Percentiles rank a stretch among this genome's conserved stretches.
These are phyloP conservation scores for Acrocephalus arundinaceus DNA, from an alignment of 2,113 vertebrate species.

Conservation along the genomic window DNA sequence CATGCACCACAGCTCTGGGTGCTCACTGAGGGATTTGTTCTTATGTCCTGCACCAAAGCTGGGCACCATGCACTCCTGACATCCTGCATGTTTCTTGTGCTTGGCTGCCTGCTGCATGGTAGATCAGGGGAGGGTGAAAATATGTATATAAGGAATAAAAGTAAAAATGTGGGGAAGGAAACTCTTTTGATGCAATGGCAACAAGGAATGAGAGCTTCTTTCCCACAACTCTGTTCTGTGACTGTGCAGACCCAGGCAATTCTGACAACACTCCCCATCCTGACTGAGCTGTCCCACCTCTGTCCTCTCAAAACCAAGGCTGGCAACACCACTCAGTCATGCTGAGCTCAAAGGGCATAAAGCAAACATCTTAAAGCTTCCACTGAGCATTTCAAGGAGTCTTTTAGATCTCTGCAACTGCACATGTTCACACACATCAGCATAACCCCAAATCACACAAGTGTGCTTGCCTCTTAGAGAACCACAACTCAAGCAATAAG, in stretches of 20 bases:
- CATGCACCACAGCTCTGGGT: neutral
- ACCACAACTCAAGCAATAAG: constrained; percentile 76
- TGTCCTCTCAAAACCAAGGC: neutral
- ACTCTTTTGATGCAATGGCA: fast-evolving
- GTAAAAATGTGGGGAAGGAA: neutral
- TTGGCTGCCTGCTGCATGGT: neutral
- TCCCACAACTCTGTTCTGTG: neutral
- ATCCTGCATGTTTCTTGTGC: neutral
- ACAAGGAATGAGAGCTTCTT: neutral
- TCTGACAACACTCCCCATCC: neutral
- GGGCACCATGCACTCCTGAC: fast-evolving
- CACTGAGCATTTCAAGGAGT: neutral
- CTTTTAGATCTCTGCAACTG: fast-evolving
- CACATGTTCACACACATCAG: fast-evolving
- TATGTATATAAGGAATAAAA: fast-evolving
- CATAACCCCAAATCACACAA: neutral
- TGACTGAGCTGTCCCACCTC: neutral
- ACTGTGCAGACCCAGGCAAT: neutral
- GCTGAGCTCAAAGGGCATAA: neutral
- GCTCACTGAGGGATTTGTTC: neutral
- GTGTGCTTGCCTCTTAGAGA: constrained; percentile 72
- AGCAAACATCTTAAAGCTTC: neutral
- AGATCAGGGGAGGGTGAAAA: neutral
- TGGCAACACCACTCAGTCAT: neutral
- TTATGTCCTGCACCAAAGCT: neutral